Base-by-base conservation (phyloP, 2,888 invertebrate species). In the Erynnis tages region DNA sequence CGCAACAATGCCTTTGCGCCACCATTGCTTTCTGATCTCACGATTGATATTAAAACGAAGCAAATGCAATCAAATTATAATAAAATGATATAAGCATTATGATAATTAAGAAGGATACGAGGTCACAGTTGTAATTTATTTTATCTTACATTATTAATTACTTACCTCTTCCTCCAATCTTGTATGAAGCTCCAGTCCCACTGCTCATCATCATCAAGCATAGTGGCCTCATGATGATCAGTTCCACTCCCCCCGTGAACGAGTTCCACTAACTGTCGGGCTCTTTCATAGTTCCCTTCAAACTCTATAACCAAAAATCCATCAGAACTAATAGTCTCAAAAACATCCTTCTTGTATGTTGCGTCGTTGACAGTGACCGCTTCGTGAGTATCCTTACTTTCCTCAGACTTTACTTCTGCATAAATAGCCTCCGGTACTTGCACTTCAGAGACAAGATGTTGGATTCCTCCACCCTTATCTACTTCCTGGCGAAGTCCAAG, bases 171-270 rank as follows among this genome's bases (percentile, higher is more conserved):
- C 69, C 94, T 90, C 94, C 94, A 94, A 69, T 92, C 92, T 76
- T 94, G 94, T 41, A 94, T 93, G 73, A 93, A 94, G 70, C 94
- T 93, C 94, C 94, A 94, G 73, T 94, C 94, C 57, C 92, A 92
- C 58, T 91, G 91, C 65, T 83, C 85, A 23, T 87, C 86, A 48
- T 88, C 87, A 38, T 90, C 90, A 14, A 88, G 70, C 37, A 88
- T 75, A 1, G 76, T 87, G 0, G 88, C 87, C 54, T 90, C 90
- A 56, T 88, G 87, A 46, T 82, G 87, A 45, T 88, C 84, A 1
- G 65, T 53, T 49, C 80, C 80, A 57, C 80, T 81, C 1, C 84
- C 84, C 8, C 87, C 91, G 46, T 87, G 82, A 52, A 91, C 87
- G 58, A 91, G 73, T 55, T 93, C 91, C 53, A 94, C 92, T 64